Percentiles rank a stretch among this genome's conserved stretches.
Conservation (phyloP, 2,888 invertebrate species). For the Harmothoe impar region DNA sequence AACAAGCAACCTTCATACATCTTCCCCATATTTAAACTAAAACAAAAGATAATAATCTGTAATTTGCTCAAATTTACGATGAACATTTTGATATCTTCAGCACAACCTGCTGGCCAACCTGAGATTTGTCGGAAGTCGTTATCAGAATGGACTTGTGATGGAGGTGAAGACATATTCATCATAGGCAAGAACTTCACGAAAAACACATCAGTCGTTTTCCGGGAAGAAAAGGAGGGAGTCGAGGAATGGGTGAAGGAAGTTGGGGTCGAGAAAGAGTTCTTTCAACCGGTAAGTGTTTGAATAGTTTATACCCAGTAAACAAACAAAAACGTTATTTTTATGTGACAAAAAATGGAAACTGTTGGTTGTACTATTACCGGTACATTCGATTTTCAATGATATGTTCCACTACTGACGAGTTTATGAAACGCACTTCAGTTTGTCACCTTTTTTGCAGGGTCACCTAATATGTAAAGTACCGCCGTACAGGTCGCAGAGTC, state of each 20-base stretch:
- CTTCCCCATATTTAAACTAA: too few species aligned
- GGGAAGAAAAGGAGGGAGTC: conserved; percentile 77
- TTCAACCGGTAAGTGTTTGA: conserved; percentile 81
- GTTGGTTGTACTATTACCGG: too few species aligned
- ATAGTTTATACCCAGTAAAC: not conserved
- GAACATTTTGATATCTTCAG: conserved; percentile 78
- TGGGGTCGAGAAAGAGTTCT: conserved; percentile 82
- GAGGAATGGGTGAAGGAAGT: conserved; percentile 83
- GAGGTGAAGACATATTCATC: conserved; percentile 83
- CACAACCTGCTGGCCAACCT: conserved; percentile 84
- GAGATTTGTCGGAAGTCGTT: conserved; percentile 83
- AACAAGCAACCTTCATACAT: too few species aligned
- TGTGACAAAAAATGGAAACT: not conserved
- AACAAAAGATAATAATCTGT: too few species aligned
- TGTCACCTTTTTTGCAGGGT: conserved; percentile 78
- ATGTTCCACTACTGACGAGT: too few species aligned
- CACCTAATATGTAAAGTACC: conserved; percentile 84
- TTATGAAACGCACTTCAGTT: too few species aligned
- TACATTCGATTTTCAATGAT: too few species aligned
- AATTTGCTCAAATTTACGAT: too few species aligned
- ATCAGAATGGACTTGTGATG: conserved; percentile 74
- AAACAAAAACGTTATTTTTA: not conserved
- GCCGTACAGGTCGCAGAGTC: conserved; percentile 75
- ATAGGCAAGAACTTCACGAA: conserved; percentile 84
- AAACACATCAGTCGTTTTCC: conserved; percentile 82